Base-by-base conservation (phyloP, 2,113 vertebrate species). In the Oxygymnocypris stewartii region DNA sequence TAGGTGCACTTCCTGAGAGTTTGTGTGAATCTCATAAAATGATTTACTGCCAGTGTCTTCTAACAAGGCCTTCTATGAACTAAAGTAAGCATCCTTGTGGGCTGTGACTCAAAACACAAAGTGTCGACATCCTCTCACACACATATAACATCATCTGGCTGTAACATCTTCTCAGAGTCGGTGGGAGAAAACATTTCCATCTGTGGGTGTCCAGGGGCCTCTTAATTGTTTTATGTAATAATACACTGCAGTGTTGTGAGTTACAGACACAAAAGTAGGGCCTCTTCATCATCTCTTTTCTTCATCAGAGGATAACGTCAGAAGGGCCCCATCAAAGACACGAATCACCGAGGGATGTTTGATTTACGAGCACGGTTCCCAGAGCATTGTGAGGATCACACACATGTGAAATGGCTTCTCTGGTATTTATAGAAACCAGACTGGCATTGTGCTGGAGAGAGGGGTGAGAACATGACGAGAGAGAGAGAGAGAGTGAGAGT, bases 141-240 rank as follows among this genome's bases (percentile, higher is more conserved):
- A 81, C n/a, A n/a, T 35, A 35, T 9, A 51, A 51, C 25, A 77
- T 47, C 3, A n/a, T 28, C 47, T 0, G 75, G 18, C 49, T 69
- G 6, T 14, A 63, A 28, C 79, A 14, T 49, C 47, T 3, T 73
- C 81, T 4, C 31, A 12, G 28, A 84, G 90, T 92, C 86, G 89
- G 84, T 88, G 84, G 89, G 88, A 89, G 89, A 92, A 88, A 89
- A 91, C 90, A 89, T 90, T 91, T 89, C 88, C 91, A 67, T 88
- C 73, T 90, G 84, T 88, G 84, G 79, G 91, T 92, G 88, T 74
- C 23, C 37, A 0, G 57, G 84, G 92, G 92, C 79, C 93, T 92
- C 92, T 86, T 94, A 93, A 95, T 93, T 94, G 89, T 91, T 92
- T 93, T 94, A 93, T 92, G 93, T 93, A 93, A 95, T 93, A 92